Evolutionary conservation across 1,140 invertebrate genomes (phyloP), one percentile per base, ranked within the genome.

Genomic region (Drosophila trapezifrons): DNA sequence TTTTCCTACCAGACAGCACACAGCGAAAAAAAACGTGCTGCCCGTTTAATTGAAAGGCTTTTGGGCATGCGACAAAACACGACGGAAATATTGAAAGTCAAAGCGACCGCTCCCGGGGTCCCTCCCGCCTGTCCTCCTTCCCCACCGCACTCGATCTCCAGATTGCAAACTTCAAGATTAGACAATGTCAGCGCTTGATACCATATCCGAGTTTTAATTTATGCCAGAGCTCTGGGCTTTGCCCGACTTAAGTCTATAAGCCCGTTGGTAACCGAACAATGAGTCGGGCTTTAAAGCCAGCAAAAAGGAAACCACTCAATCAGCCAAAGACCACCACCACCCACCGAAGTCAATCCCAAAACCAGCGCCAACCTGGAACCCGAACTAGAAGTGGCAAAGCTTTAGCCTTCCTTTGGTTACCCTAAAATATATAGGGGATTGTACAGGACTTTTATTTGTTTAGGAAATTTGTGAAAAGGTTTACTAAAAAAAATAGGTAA

Each of bases 41-140:
- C 58, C 78, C 60, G 56, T 72, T 86, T 78, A 85, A 81, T 82
- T 78, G 75, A 86, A 81, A 76, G 71, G 70, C 82, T 77, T 81
- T 85, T 80, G 81, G 81, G 73, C 76, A 84, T 80, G 73, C 76
- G 59, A 75, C 72, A 57, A 78, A 76, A 76, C 73, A 76, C 73
- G 73, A 76, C 54, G 73, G 38, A 38, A 43, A 38, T 76, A 76
- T 76, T 66, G 73, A 76, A 76, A 67, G 72, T 75, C 59, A 64
- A 74, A 57, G 67, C 51, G 29, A 55, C 59, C 35, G 71, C 70
- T 62, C 29, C 43, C 15, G 18, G 51, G 18, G 18, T 32, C 7
- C 17, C 29, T 18, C 22, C 22, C 8, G 22, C 4, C n/a, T 12
- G 22, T 15, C 17, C n/a, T 38, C 42, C 4, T 38, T 18, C n/a